Conservation (phyloP, 2,888 invertebrate species). For the Nephrotoma flavescens region DNA sequence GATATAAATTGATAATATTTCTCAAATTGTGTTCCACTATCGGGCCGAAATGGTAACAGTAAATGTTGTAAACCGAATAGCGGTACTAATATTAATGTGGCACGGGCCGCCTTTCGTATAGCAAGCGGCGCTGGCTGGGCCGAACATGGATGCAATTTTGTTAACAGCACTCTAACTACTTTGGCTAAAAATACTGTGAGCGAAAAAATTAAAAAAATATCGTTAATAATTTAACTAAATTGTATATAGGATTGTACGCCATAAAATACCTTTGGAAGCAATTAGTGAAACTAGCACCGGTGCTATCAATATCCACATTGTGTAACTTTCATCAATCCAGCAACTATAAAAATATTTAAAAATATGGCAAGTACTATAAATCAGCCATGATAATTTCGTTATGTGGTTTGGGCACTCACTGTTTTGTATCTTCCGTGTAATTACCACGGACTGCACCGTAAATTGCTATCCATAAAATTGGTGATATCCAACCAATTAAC, state of each 20-base stretch:
- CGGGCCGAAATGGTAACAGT: conserved; percentile 51
- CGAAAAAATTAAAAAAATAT: background rate
- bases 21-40: conserved; percentile 38
- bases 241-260: background rate
- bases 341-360: conserved; percentile 35
- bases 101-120: conserved; percentile 50
- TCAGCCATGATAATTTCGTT: background rate
- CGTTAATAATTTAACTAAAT: background rate
- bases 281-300: conserved; percentile 45
- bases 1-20: conserved; percentile 48
- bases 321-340: conserved; percentile 48
- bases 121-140: conserved; percentile 43
- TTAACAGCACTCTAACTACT: conserved; percentile 46
- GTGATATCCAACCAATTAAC: conserved; percentile 50
- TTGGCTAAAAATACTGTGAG: conserved; percentile 38
- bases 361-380: background rate
- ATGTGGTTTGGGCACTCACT: conserved; percentile 26
- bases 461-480: conserved; percentile 27
- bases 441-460: conserved; percentile 24
- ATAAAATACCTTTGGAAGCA: conserved; percentile 26
- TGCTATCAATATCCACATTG: conserved; percentile 46
- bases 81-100: conserved; percentile 58
- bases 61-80: conserved; percentile 60
- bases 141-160: conserved; percentile 46
- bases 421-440: conserved; percentile 35